Percentiles rank a stretch among this genome's conserved stretches.
Evolutionary conservation across 2,797 vertebrate genomes (phyloP).

Genomic region (Microtus obscurus): DNA sequence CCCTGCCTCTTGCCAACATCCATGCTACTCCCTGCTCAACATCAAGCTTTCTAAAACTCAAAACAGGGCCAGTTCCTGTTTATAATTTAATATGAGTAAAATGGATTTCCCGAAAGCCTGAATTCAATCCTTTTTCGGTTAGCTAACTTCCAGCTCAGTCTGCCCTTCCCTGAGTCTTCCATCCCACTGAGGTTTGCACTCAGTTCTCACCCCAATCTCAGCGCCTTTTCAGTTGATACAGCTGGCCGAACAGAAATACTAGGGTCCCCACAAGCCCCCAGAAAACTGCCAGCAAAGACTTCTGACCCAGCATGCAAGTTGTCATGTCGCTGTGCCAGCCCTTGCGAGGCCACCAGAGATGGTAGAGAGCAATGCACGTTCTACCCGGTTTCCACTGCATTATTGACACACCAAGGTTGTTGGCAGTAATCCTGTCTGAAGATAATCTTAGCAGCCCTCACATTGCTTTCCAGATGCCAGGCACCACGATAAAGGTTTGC

Average conservation of each 20-base stretch:
- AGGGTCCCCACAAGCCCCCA: neutral
- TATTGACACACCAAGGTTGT: neutral
- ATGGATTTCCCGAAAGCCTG: constrained; percentile 75
- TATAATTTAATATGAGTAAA: constrained; percentile 77
- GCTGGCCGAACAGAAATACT: constrained; percentile 6
- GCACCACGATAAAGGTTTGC: neutral
- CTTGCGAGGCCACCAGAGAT: neutral
- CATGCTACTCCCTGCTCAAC: constrained; percentile 75
- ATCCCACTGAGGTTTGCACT: neutral
- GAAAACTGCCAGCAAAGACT: constrained; percentile 21
- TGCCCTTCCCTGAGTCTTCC: constrained; percentile 67
- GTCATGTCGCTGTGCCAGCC: neutral
- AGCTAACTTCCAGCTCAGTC: constrained; percentile 52
- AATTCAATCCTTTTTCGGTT: constrained; percentile 71
- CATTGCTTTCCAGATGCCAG: neutral
- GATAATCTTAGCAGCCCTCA: neutral
- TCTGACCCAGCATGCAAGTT: neutral
- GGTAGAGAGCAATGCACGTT: neutral
- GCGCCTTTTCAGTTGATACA: constrained; percentile 48
- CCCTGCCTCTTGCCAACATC: constrained; percentile 77
- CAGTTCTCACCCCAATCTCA: neutral
- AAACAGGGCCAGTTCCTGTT: constrained; percentile 73
- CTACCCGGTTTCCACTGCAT: neutral
- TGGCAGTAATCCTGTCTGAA: neutral
- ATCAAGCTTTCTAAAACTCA: constrained; percentile 76